Evolutionary conservation across 2,888 invertebrate species (phyloP), one percentile per base, ranked within the genome.

Genomic region (Stenchaetothrips biformis): DNA sequence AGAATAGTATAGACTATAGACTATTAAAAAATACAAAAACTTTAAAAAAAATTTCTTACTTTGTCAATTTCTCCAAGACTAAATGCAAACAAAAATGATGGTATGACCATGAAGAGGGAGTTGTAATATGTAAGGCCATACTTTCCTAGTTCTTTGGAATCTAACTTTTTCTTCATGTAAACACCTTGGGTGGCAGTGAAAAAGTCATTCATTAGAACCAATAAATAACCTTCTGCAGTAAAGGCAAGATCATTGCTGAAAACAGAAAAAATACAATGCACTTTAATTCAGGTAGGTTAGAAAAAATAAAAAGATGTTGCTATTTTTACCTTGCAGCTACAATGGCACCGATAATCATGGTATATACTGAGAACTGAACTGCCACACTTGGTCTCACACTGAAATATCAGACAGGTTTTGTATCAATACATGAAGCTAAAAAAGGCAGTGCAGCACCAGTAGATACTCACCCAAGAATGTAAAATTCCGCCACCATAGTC

Each of bases 161-260:
- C 97, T 83, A 99, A 88, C 86, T 98, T 99, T 88, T 99, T 95
- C 88, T 99, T 99, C 87, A 96, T 96, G 85, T 93, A 97, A 0
- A 99, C 98, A 78, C 98, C 98, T 88, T 98, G 97, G 0, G 96
- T 94, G n/a, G 99, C 98, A 2, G 99, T 99, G 85, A 96, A 94
- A 48, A 95, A 90, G 87, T 99, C 96, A 87, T 98, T 99, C 67
- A 97, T 88, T 83, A 98, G 89, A 16, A 99, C 96, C 84, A 95
- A 94, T 0, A 93, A 88, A 86, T 99, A 99, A 13, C 99, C 99
- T 80, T 92, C 88, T 83, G 93, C 88, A 85, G 96, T 97, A 88
- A 98, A 99, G 0, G 97, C 94, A 80, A 99, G 90, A 87, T 99
- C 99, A 87, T 97, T 93, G 85, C 93, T 92, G 11, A 7, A 25